These are phyloP conservation scores for Eriocheir sinensis DNA, from an alignment of 1,140 invertebrate species.

Conservation along the genomic window DNA sequence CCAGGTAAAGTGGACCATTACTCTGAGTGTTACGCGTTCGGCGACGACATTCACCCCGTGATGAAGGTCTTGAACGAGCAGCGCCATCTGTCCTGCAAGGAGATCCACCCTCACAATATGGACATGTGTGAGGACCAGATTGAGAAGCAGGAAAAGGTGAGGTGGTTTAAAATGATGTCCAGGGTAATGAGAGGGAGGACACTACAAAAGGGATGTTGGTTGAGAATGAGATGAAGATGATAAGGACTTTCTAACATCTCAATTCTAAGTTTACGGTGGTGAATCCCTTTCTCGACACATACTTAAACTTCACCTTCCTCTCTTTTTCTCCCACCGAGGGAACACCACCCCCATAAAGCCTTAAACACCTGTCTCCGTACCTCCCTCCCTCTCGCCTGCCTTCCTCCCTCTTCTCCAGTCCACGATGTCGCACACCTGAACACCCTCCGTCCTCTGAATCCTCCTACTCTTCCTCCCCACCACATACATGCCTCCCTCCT, in stretches of 20 bases:
- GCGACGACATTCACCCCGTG: conserved; percentile 80
- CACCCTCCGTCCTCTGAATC: background rate
- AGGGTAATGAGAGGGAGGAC: background rate
- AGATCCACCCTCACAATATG: conserved; percentile 79
- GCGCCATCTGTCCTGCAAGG: conserved; percentile 79
- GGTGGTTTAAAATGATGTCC: background rate
- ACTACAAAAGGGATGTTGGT: background rate
- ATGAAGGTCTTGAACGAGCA: conserved; percentile 80
- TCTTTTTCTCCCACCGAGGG: too few species aligned
- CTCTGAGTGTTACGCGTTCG: conserved; percentile 80
- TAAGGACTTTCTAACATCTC: background rate
- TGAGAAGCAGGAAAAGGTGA: conserved; percentile 80
- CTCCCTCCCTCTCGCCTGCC: too few species aligned
- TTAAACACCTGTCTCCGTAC: too few species aligned
- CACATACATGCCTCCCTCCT: background rate
- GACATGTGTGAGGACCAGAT: conserved; percentile 80
- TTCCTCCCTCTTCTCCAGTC: too few species aligned
- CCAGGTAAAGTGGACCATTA: conserved; percentile 79
- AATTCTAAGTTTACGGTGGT: too few species aligned
- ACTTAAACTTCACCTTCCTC: too few species aligned
- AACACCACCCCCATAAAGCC: too few species aligned
- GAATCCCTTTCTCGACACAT: too few species aligned
- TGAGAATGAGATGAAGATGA: conserved; percentile 38
- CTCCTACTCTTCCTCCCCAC: background rate
- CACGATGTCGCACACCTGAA: too few species aligned